Evolutionary conservation across 2,888 invertebrate species (phyloP).

Genomic region (Lithophane socia): DNA sequence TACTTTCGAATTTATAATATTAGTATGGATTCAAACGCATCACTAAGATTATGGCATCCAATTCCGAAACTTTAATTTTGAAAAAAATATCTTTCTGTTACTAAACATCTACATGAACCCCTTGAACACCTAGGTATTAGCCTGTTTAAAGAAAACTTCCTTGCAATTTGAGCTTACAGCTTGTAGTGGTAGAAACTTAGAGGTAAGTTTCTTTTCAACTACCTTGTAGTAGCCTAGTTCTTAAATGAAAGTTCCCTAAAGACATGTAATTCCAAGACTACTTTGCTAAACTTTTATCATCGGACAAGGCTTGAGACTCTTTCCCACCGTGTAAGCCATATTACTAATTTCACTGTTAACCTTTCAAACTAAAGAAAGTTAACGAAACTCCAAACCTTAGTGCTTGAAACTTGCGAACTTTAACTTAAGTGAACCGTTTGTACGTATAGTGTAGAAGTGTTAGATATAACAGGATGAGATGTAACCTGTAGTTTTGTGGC

Average conservation of each 20-base stretch:
- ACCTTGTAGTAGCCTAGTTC: constrained; percentile 17
- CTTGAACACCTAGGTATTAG: constrained; percentile 12
- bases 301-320: constrained; percentile 13
- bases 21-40: no score
- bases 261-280: constrained; percentile 23
- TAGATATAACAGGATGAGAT: not conserved
- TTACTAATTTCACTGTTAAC: constrained; percentile 51
- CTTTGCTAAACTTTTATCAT: constrained; percentile 48
- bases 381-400: constrained; percentile 26
- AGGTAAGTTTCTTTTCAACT: constrained; percentile 15
- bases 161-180: constrained; percentile 18
- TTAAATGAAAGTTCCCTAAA: constrained; percentile 35
- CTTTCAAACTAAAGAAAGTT: constrained; percentile 33
- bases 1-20: no score
- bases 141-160: constrained; percentile 10
- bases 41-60: no score
- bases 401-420: constrained; percentile 14
- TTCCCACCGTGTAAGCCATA: constrained; percentile 14
- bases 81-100: no score
- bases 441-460: not conserved
- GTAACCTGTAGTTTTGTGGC: not conserved
- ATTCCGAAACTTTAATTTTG: no score
- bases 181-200: not conserved
- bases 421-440: constrained; percentile 28
- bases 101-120: no score